phyloP scores from a whole-genome alignment of 2,888 invertebrate species.

The Bhutanitis thaidina region DNA sequence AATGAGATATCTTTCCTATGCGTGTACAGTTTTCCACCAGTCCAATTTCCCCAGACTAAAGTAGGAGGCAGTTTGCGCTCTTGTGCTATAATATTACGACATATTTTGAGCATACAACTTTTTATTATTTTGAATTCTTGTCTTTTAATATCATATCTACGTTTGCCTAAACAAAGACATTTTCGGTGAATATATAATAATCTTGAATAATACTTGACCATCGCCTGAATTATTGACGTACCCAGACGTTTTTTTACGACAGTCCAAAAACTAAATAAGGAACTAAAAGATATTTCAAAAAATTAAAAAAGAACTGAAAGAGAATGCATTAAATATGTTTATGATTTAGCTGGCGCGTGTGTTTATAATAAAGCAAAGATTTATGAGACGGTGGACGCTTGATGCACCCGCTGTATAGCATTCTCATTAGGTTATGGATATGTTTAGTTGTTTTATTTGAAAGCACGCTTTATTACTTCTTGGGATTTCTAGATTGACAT shows the following conservation, averaged over 20 bases:
- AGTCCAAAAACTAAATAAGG: no score
- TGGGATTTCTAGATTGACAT: neutral
- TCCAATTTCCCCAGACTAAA: conserved; percentile 40
- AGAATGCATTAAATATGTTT: conserved; percentile 59
- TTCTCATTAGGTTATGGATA: conserved; percentile 48
- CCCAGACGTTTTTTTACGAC: no score
- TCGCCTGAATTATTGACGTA: no score
- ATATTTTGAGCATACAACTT: neutral
- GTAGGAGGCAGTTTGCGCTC: neutral
- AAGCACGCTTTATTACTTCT: conserved; percentile 27
- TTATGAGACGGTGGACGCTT: conserved; percentile 53
- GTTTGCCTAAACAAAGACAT: no score
- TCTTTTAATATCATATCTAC: no score
- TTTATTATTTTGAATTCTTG: no score
- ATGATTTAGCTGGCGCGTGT: conserved; percentile 64
- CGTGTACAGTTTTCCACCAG: conserved; percentile 40
- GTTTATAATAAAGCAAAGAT: conserved; percentile 73
- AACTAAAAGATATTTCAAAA: no score
- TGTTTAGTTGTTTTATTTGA: conserved; percentile 56
- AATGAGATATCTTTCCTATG: conserved; percentile 52
- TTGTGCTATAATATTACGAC: conserved; percentile 4
- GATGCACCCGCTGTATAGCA: conserved; percentile 48
- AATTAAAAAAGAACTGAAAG: conserved; percentile 37
- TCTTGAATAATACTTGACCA: no score
- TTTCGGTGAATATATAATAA: no score